Evolutionary conservation across 2,888 invertebrate genomes (phyloP).

Genomic region (Artemia sp.): DNA sequence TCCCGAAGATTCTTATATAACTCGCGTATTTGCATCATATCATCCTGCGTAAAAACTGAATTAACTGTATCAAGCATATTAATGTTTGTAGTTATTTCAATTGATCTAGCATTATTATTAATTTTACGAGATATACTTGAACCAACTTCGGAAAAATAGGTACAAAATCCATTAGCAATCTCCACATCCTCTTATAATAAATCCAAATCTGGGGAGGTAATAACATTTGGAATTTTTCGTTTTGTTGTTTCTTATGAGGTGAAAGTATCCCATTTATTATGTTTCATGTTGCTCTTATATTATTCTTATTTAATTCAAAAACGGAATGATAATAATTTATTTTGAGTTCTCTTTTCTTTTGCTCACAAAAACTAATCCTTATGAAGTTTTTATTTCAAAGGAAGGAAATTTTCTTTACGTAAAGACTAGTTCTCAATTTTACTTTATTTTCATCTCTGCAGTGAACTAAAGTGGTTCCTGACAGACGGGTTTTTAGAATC

Average conservation of each 20-base stretch:
- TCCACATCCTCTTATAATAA: background rate
- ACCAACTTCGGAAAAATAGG: too few species aligned
- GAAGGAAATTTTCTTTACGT: background rate
- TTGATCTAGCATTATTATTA: too few species aligned
- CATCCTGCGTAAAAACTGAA: too few species aligned
- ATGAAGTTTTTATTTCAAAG: background rate
- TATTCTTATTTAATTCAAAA: background rate
- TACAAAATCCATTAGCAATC: background rate
- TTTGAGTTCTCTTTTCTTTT: background rate
- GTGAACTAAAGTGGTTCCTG: background rate
- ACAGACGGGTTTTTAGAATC: background rate
- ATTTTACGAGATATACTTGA: too few species aligned
- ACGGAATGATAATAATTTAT: background rate
- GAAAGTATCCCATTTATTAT: constrained; percentile 3
- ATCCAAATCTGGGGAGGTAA: too few species aligned
- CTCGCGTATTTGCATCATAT: too few species aligned
- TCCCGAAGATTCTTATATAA: too few species aligned
- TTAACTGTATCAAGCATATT: too few species aligned
- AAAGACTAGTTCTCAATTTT: constrained; percentile 2
- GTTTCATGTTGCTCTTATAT: background rate
- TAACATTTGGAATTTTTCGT: background rate
- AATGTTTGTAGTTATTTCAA: too few species aligned
- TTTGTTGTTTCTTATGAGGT: background rate
- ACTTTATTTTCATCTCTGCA: background rate
- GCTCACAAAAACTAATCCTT: background rate